phyloP scores from a whole-genome alignment of 2,888 invertebrate genomes.

The Marasmarcha lunaedactyla region DNA sequence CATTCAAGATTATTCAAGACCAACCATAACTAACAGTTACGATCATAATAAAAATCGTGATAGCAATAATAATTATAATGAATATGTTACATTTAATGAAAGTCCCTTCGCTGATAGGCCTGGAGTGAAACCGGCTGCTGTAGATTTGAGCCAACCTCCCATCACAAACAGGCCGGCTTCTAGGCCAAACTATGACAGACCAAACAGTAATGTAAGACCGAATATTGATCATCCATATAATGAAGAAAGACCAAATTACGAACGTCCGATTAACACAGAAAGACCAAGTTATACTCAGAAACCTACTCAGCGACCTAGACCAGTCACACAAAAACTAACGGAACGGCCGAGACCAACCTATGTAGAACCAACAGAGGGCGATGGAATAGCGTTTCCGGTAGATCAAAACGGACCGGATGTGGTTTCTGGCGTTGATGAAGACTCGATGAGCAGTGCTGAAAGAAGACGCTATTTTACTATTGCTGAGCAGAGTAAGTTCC shows the following conservation, averaged over 20 bases:
- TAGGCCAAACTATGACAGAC: neutral
- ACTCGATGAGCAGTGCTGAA: conserved; percentile 36
- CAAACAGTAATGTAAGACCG: conserved; percentile 17
- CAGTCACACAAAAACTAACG: neutral
- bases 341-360: conserved; percentile 12
- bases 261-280: neutral
- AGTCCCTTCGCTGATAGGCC: conserved; percentile 28
- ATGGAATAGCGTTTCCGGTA: conserved; percentile 16
- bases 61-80: conserved; percentile 10
- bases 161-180: conserved; percentile 36
- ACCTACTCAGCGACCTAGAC: neutral
- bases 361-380: conserved; percentile 16
- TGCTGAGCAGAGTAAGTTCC: conserved; percentile 46
- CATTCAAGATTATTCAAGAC: neutral
- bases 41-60: conserved; percentile 5
- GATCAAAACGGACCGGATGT: conserved; percentile 25
- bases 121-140: conserved; percentile 36
- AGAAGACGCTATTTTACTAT: conserved; percentile 35
- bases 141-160: conserved; percentile 32
- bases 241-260: neutral
- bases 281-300: neutral
- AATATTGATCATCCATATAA: neutral
- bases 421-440: conserved; percentile 39
- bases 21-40: conserved; percentile 6
- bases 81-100: conserved; percentile 20